Percentiles rank a stretch among this genome's conserved stretches.
These are phyloP conservation scores for Calyptommatus sinebrachiatus DNA, from an alignment of 2,113 vertebrate species.

Conservation along the genomic window DNA sequence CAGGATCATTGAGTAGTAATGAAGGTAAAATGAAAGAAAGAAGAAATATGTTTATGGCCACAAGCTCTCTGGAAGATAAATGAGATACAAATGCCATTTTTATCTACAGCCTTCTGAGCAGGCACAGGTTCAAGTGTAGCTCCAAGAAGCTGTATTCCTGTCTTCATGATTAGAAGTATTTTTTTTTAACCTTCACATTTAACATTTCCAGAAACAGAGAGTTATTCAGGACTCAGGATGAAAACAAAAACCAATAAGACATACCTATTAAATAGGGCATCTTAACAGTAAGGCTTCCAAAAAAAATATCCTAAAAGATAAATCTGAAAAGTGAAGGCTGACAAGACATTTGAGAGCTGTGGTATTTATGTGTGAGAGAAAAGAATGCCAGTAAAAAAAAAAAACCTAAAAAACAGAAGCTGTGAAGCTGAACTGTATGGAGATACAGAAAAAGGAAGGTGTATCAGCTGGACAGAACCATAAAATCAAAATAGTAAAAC, in stretches of 20 bases:
- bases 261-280: constrained; percentile 12
- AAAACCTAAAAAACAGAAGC: background rate
- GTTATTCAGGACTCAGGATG: background rate
- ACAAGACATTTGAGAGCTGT: background rate
- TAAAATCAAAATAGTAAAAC: background rate
- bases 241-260: background rate
- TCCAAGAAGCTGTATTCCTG: background rate
- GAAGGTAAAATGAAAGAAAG: too few relatives aligned
- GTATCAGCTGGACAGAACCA: background rate
- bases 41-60: too few relatives aligned
- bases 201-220: constrained; percentile 4
- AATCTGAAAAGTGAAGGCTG: background rate
- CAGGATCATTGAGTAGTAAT: too few relatives aligned
- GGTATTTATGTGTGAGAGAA: background rate
- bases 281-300: background rate
- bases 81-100: too few relatives aligned
- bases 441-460: background rate
- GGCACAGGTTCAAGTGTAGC: background rate
- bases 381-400: background rate
- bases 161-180: background rate
- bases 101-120: background rate
- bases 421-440: accelerated
- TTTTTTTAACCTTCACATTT: background rate
- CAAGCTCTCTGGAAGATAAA: too few relatives aligned
- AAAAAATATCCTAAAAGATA: background rate